Percentiles rank a stretch among this genome's conserved stretches.
Conservation (phyloP, 2,797 vertebrate genomes). For the Cyclopterus lumpus region DNA sequence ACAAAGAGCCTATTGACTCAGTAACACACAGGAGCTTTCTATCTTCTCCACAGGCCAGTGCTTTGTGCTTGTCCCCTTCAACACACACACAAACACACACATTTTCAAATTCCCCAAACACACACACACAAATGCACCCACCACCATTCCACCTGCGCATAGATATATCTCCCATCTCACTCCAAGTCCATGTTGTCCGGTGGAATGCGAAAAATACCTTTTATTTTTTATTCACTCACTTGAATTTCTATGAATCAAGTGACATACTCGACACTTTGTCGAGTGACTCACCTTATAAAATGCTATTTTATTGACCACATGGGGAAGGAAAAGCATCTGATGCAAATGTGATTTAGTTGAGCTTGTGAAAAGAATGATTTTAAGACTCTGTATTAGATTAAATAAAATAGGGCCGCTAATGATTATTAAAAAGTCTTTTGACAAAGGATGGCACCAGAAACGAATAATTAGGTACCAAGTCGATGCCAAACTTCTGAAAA, state of each 20-base stretch:
- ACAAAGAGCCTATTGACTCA: constrained; percentile 95
- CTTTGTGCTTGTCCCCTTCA: constrained; percentile 75
- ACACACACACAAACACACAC: constrained; percentile 20
- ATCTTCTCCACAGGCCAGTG: constrained; percentile 78
- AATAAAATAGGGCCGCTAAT: neutral
- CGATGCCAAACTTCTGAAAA: neutral
- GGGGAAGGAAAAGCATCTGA: neutral
- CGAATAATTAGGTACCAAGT: neutral
- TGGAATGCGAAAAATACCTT: neutral
- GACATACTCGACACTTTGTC: neutral
- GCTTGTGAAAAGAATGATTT: neutral
- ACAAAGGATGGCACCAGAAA: too few species aligned
- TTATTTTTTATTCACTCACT: neutral
- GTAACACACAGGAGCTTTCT: constrained; percentile 80
- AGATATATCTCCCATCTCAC: neutral
- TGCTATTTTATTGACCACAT: neutral
- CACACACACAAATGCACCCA: constrained; percentile 17
- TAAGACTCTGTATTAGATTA: neutral
- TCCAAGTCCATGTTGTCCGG: neutral
- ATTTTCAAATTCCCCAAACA: neutral
- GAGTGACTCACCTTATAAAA: neutral
- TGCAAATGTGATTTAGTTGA: neutral
- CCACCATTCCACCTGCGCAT: constrained; percentile 47
- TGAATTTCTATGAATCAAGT: neutral
- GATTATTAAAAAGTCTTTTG: too few species aligned